Percentiles rank a stretch among this genome's conserved stretches.
phyloP scores from a whole-genome alignment of 2,888 invertebrate species.

The Mythimna impura region DNA sequence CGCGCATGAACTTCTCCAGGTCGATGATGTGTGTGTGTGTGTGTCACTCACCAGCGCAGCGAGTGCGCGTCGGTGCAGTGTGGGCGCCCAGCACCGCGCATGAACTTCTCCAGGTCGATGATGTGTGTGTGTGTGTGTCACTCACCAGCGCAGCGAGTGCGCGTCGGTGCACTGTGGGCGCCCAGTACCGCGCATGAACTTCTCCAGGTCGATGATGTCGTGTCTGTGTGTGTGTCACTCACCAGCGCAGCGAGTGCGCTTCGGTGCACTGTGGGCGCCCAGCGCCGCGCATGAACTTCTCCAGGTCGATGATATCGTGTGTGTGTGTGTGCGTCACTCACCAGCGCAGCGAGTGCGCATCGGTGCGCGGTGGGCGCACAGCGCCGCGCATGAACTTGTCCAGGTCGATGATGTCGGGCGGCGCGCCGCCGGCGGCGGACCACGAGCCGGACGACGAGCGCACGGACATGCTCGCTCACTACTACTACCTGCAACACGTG shows the following conservation, averaged over 20 bases:
- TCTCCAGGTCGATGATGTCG: conserved; percentile 86
- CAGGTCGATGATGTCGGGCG: conserved; percentile 83
- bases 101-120: conserved; percentile 85
- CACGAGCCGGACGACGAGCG: conserved; percentile 69
- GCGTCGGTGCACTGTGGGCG: conserved; percentile 65
- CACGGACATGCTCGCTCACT: conserved; percentile 67
- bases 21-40: conserved; percentile 74
- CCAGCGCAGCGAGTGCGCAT: conserved; percentile 32
- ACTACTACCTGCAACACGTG: conserved; percentile 31
- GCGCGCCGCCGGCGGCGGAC: conserved; percentile 58
- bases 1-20: conserved; percentile 84
- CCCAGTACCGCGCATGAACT: conserved; percentile 80
- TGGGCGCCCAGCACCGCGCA: conserved; percentile 78
- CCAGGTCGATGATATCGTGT: conserved; percentile 83
- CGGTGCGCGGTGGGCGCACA: conserved; percentile 69
- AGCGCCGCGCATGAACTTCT: conserved; percentile 81
- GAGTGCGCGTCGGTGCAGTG: conserved; percentile 50
- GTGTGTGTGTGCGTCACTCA: conserved; percentile 28
- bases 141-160: conserved; percentile 33
- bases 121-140: conserved; percentile 61
- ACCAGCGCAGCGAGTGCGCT: conserved; percentile 31
- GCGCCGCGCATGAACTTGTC: conserved; percentile 83
- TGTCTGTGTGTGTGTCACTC: conserved; percentile 20
- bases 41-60: conserved; percentile 29
- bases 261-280: conserved; percentile 70